Evolutionary conservation across 2,888 invertebrate genomes (phyloP).

Genomic region (Imbricaverruca yamaguchii): DNA sequence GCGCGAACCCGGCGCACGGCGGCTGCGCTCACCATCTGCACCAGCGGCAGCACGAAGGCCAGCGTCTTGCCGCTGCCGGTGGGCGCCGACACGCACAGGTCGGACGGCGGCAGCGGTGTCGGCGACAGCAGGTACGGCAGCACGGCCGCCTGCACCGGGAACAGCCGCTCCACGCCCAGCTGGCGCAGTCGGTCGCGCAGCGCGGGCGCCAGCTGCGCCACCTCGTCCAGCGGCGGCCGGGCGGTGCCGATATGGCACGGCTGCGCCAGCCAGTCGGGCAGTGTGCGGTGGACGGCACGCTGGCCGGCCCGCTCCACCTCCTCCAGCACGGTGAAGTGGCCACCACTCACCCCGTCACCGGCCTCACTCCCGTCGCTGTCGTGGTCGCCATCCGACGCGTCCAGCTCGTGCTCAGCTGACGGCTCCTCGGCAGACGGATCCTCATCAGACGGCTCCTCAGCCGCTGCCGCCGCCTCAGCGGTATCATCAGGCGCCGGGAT

Average conservation of each 20-base stretch:
- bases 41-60: slow-evolving; percentile 83
- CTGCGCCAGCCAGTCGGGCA: slow-evolving; percentile 80
- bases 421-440: not conserved
- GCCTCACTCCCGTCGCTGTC: not conserved
- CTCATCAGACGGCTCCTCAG: not conserved
- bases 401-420: not conserved
- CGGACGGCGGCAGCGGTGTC: slow-evolving; percentile 62
- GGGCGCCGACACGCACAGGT: slow-evolving; percentile 93
- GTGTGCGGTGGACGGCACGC: slow-evolving; percentile 56
- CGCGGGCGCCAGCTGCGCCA: slow-evolving; percentile 21
- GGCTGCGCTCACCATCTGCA: slow-evolving; percentile 55
- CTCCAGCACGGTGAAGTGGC: slow-evolving; percentile 59
- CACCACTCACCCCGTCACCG: not conserved
- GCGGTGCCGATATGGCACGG: slow-evolving; percentile 69
- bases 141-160: slow-evolving; percentile 74
- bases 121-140: slow-evolving; percentile 61
- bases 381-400: not conserved
- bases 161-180: slow-evolving; percentile 67
- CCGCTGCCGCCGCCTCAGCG: not conserved
- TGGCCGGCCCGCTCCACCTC: slow-evolving; percentile 48
- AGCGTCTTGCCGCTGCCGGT: slow-evolving; percentile 97
- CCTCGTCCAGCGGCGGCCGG: slow-evolving; percentile 18
- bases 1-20: slow-evolving; percentile 65
- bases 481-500: not conserved
- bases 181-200: slow-evolving; percentile 35